Evolutionary conservation across 2,113 vertebrate genomes (phyloP).

Genomic region (Sinocyclocheilus grahami): DNA sequence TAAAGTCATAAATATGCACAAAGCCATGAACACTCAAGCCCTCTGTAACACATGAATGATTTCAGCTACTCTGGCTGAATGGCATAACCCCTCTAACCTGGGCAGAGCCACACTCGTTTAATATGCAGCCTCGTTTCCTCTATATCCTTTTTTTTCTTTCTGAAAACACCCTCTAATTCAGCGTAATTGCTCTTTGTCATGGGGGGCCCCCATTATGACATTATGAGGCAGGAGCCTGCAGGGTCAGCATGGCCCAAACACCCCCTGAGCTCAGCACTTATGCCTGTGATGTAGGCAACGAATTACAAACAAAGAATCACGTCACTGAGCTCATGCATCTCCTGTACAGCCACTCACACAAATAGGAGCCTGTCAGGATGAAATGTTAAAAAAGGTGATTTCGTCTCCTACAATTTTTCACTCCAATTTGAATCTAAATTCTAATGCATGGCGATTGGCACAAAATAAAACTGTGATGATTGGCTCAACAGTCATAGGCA

Average conservation of each 20-base stretch:
- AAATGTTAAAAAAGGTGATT: background rate
- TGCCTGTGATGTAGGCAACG: conserved; percentile 3
- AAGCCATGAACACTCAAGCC: background rate
- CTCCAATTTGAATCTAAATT: background rate
- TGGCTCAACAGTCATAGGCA: background rate
- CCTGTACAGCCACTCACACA: background rate
- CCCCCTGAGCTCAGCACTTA: conserved; percentile 32
- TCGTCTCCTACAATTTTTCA: background rate
- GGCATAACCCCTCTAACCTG: conserved; percentile 7
- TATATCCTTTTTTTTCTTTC: background rate
- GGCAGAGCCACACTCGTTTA: background rate
- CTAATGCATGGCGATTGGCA: background rate
- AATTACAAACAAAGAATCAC: conserved; percentile 12
- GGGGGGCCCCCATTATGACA: background rate
- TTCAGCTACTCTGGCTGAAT: background rate
- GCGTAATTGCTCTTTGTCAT: conserved; percentile 37
- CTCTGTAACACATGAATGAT: conserved; percentile 4
- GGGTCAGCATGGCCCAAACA: conserved; percentile 7
- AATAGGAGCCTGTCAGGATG: background rate
- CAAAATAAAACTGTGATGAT: background rate
- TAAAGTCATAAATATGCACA: conserved; percentile 5
- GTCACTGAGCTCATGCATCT: background rate
- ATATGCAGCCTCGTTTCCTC: background rate
- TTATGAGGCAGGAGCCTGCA: conserved; percentile 21
- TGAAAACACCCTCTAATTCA: conserved; percentile 19